These are phyloP conservation scores for Stigmatopora argus DNA, from an alignment of 2,113 vertebrate species.

Conservation along the genomic window DNA sequence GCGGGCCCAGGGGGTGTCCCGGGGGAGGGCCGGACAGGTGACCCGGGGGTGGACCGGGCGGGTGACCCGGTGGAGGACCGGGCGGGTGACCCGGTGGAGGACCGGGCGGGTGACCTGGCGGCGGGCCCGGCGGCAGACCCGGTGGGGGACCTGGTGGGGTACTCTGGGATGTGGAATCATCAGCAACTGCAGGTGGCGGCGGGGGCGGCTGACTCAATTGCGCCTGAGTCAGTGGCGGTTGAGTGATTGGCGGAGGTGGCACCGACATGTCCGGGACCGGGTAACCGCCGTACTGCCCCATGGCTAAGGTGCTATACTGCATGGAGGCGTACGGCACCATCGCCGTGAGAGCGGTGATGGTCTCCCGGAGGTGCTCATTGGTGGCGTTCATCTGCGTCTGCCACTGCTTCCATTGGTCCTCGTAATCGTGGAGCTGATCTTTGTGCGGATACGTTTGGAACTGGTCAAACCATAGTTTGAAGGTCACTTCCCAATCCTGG, in stretches of 20 bases:
- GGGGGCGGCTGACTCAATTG: not conserved
- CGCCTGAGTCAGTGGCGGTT: not conserved
- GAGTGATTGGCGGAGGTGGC: constrained; percentile 48
- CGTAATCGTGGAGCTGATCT: constrained; percentile 92
- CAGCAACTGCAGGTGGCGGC: constrained; percentile 23
- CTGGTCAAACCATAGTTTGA: constrained; percentile 88
- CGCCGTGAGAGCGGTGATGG: constrained; percentile 78
- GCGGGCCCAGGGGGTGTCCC: constrained; percentile 23
- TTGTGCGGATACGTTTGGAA: constrained; percentile 92
- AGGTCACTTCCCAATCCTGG: constrained; percentile 89
- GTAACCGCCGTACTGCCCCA: constrained; percentile 77
- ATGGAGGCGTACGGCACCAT: constrained; percentile 75
- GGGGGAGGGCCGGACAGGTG: not conserved
- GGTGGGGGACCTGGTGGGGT: constrained; percentile 18
- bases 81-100: constrained; percentile 20
- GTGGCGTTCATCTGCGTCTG: constrained; percentile 95
- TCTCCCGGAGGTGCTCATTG: constrained; percentile 83
- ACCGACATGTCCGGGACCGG: constrained; percentile 53
- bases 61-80: constrained; percentile 3
- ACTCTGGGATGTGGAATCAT: constrained; percentile 35
- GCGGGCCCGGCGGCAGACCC: not conserved
- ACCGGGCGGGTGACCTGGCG: no score
- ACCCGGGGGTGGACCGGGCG: no score
- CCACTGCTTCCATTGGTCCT: constrained; percentile 95
- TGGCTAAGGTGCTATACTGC: constrained; percentile 73